Percentiles rank a stretch among this genome's conserved stretches.
Evolutionary conservation across 2,888 invertebrate species (phyloP).

Genomic region (Neoscelio sp.): DNA sequence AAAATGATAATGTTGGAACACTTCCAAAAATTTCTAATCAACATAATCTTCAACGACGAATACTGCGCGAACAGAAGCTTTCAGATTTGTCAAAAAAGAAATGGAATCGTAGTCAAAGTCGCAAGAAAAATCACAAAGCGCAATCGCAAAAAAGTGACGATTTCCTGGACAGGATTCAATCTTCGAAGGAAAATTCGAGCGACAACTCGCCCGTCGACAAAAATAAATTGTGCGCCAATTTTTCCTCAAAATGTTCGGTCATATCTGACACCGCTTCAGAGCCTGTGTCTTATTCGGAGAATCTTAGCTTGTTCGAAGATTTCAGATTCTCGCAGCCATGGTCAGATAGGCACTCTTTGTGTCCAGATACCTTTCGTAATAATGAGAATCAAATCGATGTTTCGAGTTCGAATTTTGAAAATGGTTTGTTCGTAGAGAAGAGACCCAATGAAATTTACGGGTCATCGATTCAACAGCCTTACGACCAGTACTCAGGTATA

Average conservation of each 20-base stretch:
- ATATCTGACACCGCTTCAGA: slow-evolving; percentile 36
- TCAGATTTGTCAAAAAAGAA: slow-evolving; percentile 33
- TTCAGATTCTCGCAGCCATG: slow-evolving; percentile 49
- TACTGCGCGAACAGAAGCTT: slow-evolving; percentile 32
- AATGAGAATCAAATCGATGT: slow-evolving; percentile 20
- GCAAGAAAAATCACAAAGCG: slow-evolving; percentile 6
- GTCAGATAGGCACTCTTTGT: not conserved
- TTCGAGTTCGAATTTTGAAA: slow-evolving; percentile 36
- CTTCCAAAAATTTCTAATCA: too few species aligned
- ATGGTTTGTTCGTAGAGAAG: slow-evolving; percentile 13
- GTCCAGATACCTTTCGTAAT: slow-evolving; percentile 8
- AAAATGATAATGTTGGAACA: not conserved
- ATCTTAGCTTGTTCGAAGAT: slow-evolving; percentile 56
- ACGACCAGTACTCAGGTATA: slow-evolving; percentile 9
- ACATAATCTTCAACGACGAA: slow-evolving; percentile 2
- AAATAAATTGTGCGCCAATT: slow-evolving; percentile 5
- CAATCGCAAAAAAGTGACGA: not conserved
- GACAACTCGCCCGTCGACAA: not conserved
- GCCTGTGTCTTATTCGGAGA: not conserved
- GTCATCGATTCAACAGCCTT: not conserved
- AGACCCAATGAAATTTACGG: slow-evolving; percentile 1
- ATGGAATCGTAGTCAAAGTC: slow-evolving; percentile 2
- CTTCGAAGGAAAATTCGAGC: too few species aligned
- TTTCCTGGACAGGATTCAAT: too few species aligned
- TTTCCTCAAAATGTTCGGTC: slow-evolving; percentile 17